Conservation (phyloP, 2,113 vertebrate genomes). For the Chinchilla lanigera region DNA sequence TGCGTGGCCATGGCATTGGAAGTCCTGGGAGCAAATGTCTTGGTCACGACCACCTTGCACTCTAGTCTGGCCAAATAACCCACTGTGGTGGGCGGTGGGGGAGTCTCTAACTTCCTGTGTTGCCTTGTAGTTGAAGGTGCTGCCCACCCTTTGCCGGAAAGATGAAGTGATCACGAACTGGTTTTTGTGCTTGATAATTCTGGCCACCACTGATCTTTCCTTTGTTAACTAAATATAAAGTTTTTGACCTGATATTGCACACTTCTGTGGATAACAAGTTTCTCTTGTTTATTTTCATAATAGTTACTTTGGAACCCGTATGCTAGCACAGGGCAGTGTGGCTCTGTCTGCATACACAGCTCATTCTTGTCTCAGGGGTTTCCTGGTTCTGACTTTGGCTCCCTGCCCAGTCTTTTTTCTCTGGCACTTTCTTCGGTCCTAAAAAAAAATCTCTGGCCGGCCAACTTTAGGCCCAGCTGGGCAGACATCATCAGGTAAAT, state of each 20-base stretch:
- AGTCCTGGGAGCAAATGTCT: slow-evolving; percentile 83
- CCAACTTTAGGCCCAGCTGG: background rate
- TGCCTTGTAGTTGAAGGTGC: slow-evolving; percentile 66
- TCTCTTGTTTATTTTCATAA: background rate
- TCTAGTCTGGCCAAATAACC: slow-evolving; percentile 73
- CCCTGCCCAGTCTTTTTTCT: background rate
- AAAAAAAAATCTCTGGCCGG: background rate
- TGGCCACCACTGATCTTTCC: background rate
- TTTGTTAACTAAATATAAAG: slow-evolving; percentile 42
- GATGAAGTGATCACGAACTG: background rate
- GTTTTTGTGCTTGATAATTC: slow-evolving; percentile 63
- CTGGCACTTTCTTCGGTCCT: background rate
- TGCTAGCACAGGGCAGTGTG: background rate
- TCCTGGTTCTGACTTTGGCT: background rate
- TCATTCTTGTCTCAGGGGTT: background rate
- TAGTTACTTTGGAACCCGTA: background rate
- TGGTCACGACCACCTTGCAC: slow-evolving; percentile 77
- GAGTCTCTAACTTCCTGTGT: slow-evolving; percentile 45
- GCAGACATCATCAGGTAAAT: background rate
- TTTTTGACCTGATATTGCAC: background rate
- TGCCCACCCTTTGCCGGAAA: slow-evolving; percentile 36
- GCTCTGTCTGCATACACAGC: background rate
- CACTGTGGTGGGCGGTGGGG: slow-evolving; percentile 40
- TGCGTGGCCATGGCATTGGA: slow-evolving; percentile 72
- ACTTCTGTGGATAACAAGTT: background rate